Percentiles rank a stretch among this genome's conserved stretches.
Conservation (phyloP, 2,888 invertebrate species). For the Tetragonula carbonaria region DNA sequence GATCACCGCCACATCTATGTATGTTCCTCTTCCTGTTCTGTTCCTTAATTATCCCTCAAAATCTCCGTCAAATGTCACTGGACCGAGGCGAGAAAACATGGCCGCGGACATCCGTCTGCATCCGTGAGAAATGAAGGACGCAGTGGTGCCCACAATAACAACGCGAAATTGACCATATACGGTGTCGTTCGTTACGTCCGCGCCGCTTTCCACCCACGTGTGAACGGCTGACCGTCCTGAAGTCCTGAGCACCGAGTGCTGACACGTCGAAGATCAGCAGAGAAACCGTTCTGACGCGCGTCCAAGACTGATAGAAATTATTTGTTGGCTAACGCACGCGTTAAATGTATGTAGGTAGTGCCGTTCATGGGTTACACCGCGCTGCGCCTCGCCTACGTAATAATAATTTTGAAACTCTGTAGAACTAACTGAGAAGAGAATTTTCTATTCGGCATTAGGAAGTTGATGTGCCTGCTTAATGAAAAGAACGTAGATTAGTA, state of each 20-base stretch:
- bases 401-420: slow-evolving; percentile 19
- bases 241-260: neutral
- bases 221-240: slow-evolving; percentile 39
- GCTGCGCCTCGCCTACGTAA: slow-evolving; percentile 49
- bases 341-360: slow-evolving; percentile 80
- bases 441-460: slow-evolving; percentile 20
- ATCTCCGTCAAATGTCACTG: neutral
- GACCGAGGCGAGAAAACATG: neutral
- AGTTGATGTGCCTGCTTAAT: neutral
- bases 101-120: neutral
- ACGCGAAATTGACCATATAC: slow-evolving; percentile 76
- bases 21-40: neutral
- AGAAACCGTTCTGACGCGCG: slow-evolving; percentile 54
- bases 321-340: slow-evolving; percentile 77
- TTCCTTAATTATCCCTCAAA: neutral
- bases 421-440: slow-evolving; percentile 26
- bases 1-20: neutral
- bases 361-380: slow-evolving; percentile 76
- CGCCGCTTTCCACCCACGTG: slow-evolving; percentile 80
- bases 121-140: neutral
- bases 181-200: slow-evolving; percentile 76
- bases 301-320: slow-evolving; percentile 70
- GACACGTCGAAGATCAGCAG: slow-evolving; percentile 41
- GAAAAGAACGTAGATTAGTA: too few species aligned
- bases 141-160: slow-evolving; percentile 39